These are phyloP conservation scores for Paradoxurus hermaphroditus DNA, from an alignment of 2,113 vertebrate genomes.

Conservation along the genomic window DNA sequence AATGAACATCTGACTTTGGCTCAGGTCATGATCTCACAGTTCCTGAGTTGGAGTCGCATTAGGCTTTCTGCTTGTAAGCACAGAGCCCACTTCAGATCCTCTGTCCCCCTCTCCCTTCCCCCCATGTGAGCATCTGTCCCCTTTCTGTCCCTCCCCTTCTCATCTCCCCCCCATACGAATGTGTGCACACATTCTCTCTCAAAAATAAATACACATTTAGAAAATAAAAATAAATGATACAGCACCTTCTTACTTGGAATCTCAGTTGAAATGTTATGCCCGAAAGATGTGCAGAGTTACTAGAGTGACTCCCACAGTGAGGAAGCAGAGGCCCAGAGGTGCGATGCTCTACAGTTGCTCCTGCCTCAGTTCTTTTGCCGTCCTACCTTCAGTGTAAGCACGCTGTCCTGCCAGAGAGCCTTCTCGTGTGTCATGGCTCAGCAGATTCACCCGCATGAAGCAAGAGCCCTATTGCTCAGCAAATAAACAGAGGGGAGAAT, in stretches of 20 bases:
- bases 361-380: background rate
- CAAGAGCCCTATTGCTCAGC: background rate
- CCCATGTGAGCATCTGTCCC: no score
- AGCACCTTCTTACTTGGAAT: background rate
- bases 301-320: background rate
- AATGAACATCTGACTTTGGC: no score
- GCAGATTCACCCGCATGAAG: background rate
- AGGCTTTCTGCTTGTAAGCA: no score
- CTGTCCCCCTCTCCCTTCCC: no score
- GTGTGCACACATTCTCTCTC: no score
- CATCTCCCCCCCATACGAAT: no score
- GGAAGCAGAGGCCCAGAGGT: background rate
- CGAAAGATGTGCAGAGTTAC: background rate
- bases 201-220: no score
- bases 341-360: background rate
- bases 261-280: background rate
- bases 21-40: no score
- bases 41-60: no score
- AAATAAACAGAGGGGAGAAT: background rate
- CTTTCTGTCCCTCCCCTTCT: no score
- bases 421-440: background rate
- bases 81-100: no score
- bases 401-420: background rate
- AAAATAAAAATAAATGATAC: background rate
- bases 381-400: fast-evolving